Base-by-base conservation (phyloP, 2,888 invertebrate species). In the Silvanus unidentatus region DNA sequence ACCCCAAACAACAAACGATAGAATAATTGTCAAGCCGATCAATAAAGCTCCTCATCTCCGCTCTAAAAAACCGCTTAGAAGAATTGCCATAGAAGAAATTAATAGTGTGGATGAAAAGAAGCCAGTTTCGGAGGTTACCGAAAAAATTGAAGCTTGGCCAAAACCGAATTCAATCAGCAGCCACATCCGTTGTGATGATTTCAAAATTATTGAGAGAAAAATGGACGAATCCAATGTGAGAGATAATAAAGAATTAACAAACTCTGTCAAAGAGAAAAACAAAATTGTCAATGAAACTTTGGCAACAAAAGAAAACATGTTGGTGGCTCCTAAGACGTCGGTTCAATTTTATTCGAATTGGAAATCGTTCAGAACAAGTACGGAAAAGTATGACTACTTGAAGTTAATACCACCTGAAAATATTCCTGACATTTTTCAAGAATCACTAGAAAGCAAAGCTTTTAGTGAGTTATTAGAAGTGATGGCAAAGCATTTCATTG, bases 301-400 rank as follows among this genome's bases (percentile, higher is more conserved):
- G 1, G 42, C 37, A 34, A 44, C 36, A 36, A 42, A 39, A 22
- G 37, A 45, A 28, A 49, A 59, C 47, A 44, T 73, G 27, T 71
- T 75, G 14, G 53, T 66, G 9, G 55, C 75, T 3, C 85, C 86
- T 0, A 75, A 73, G 43, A 81, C 77, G 45, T 80, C 81, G 42
- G 79, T 85, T 6, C 82, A 84, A 58, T 86, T 86, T 63, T 72
- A 79, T 64, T 55, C 73, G 0, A 74, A 75, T 39, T 86, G 86
- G 86, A 79, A 76, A 57, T 72, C 73, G 52, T 59, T 81, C 40
- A 76, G 73, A 52, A 71, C 73, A 16, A 62, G 66, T n/a, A 70
- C 68, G 8, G 74, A 75, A 14, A 75, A 77, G 58, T 77, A 77
- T 54, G 67, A 75, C 50, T 86, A 82, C 68, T 73, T 86, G 48